These are phyloP conservation scores for Prorops nasuta DNA, from an alignment of 1,140 invertebrate species.

Conservation along the genomic window DNA sequence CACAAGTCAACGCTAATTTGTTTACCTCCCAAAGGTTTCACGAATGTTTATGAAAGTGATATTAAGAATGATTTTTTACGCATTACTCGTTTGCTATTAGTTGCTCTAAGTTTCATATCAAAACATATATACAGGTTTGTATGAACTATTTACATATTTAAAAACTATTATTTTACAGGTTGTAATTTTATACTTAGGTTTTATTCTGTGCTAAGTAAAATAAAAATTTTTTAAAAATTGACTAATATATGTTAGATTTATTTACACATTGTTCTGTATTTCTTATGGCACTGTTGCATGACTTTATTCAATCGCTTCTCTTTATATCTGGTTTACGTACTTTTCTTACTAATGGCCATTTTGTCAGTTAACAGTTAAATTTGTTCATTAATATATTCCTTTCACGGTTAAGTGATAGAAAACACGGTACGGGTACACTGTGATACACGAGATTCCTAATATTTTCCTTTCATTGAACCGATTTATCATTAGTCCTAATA, in stretches of 20 bases:
- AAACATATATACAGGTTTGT: conserved; percentile 37
- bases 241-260: conserved; percentile 18
- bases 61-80: conserved; percentile 20
- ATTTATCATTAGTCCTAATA: no score
- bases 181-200: conserved; percentile 26
- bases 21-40: conserved; percentile 26
- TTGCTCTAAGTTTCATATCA: conserved; percentile 19
- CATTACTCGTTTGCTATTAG: conserved; percentile 17
- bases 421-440: no score
- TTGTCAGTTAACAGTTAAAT: no score
- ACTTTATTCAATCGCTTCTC: conserved; percentile 12
- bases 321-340: no score
- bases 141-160: conserved; percentile 37
- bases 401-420: no score
- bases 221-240: conserved; percentile 25
- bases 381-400: no score
- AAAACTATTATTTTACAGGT: conserved; percentile 21
- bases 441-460: no score
- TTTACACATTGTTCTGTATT: conserved; percentile 20
- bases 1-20: conserved; percentile 14
- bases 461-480: no score
- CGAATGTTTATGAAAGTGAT: conserved; percentile 15
- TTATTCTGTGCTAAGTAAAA: conserved; percentile 22
- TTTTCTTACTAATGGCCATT: no score
- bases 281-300: conserved; percentile 14